Evolutionary conservation across 2,797 vertebrate species (phyloP).

Genomic region (Poeciliopsis turneri): DNA sequence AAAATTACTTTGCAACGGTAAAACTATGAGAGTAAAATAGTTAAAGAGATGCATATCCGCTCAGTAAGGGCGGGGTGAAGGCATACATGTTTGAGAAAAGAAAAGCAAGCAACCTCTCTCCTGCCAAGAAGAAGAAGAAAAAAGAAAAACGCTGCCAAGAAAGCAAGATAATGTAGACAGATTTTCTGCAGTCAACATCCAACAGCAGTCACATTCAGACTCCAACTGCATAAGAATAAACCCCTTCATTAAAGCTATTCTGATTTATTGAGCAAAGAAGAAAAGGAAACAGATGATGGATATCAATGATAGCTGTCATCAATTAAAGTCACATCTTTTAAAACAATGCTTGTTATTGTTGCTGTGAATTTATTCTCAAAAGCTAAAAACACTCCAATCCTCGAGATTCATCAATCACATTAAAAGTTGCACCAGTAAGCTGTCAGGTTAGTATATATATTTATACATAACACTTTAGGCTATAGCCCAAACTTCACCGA

Average conservation of each 20-base stretch:
- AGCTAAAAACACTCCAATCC: neutral
- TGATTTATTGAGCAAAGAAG: conserved; percentile 1
- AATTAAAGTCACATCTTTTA: neutral
- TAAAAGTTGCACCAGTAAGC: no score
- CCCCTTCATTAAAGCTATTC: neutral
- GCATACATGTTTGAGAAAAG: neutral
- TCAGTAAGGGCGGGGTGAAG: neutral
- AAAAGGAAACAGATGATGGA: neutral
- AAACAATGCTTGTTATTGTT: neutral
- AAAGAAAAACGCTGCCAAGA: neutral
- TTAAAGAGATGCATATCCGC: neutral
- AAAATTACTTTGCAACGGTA: conserved; percentile 5
- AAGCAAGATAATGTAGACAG: neutral
- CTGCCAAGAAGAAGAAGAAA: neutral
- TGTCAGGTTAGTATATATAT: neutral
- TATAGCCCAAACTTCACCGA: neutral
- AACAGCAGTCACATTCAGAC: neutral
- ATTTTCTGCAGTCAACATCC: conserved; percentile 3
- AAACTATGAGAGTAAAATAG: conserved; percentile 3
- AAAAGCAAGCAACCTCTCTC: conserved; percentile 1
- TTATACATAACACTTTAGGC: neutral
- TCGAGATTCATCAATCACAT: neutral
- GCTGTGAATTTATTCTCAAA: neutral
- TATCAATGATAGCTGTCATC: neutral
- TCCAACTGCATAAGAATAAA: neutral